Evolutionary conservation across 2,797 vertebrate genomes (phyloP).

Genomic region (Hybognathus amarus): DNA sequence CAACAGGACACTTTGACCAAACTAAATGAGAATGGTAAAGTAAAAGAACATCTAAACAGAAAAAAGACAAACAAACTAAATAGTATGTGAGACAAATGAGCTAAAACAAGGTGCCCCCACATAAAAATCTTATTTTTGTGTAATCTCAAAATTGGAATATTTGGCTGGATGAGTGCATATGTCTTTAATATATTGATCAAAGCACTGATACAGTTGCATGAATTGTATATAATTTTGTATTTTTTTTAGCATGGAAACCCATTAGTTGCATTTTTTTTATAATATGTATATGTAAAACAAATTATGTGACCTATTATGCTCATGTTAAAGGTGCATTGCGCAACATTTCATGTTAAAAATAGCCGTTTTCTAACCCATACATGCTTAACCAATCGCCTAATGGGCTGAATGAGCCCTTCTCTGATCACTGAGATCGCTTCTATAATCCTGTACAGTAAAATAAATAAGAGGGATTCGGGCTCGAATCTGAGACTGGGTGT

Average conservation of each 20-base stretch:
- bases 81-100: conserved; percentile 21
- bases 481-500: too few species aligned
- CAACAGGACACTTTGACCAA: conserved; percentile 4
- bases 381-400: too few species aligned
- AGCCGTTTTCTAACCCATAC: too few species aligned
- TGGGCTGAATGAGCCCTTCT: too few species aligned
- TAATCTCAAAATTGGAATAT: neutral
- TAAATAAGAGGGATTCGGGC: too few species aligned
- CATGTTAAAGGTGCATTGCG: too few species aligned
- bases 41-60: conserved; percentile 2
- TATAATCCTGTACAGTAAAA: too few species aligned
- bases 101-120: neutral
- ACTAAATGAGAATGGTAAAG: neutral
- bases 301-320: neutral
- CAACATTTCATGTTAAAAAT: too few species aligned
- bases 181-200: neutral
- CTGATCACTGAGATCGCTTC: too few species aligned
- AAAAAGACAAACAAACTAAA: neutral
- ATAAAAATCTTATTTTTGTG: neutral
- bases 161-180: neutral
- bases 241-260: neutral
- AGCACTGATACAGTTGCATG: neutral
- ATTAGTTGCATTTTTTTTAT: neutral
- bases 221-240: neutral
- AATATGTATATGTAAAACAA: neutral